These are phyloP conservation scores for Podarcis muralis DNA, from an alignment of 2,113 vertebrate genomes.

Conservation along the genomic window DNA sequence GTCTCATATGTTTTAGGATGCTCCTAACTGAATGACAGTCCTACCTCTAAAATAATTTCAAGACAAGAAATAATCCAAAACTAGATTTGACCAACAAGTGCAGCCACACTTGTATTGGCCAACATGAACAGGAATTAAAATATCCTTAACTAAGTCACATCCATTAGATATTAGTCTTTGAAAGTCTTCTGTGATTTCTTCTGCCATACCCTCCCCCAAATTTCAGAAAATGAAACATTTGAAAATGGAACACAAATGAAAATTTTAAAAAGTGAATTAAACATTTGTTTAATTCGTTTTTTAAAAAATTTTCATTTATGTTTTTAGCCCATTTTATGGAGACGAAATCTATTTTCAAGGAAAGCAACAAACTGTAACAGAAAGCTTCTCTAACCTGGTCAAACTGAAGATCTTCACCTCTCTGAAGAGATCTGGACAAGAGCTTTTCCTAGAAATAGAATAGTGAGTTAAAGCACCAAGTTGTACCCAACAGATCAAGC, in stretches of 20 bases:
- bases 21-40: neutral
- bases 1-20: too few species aligned
- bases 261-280: too few species aligned
- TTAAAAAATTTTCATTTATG: neutral
- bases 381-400: constrained; percentile 87
- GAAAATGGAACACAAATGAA: neutral
- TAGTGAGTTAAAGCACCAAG: neutral
- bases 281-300: neutral
- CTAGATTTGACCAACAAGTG: neutral
- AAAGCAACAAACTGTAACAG: neutral
- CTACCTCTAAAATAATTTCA: neutral
- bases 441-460: constrained; percentile 87
- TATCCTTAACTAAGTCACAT: neutral
- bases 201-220: neutral
- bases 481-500: neutral
- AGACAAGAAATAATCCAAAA: neutral
- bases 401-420: constrained; percentile 99
- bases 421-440: constrained; percentile 95
- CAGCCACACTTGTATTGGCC: neutral
- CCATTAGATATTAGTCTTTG: neutral
- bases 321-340: neutral
- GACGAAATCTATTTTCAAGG: neutral
- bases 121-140: neutral
- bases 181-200: neutral
- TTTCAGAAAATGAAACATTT: neutral